Evolutionary conservation across 2,797 vertebrate species (phyloP), one percentile per base, ranked within the genome.

Genomic region (Salarias fasciatus): DNA sequence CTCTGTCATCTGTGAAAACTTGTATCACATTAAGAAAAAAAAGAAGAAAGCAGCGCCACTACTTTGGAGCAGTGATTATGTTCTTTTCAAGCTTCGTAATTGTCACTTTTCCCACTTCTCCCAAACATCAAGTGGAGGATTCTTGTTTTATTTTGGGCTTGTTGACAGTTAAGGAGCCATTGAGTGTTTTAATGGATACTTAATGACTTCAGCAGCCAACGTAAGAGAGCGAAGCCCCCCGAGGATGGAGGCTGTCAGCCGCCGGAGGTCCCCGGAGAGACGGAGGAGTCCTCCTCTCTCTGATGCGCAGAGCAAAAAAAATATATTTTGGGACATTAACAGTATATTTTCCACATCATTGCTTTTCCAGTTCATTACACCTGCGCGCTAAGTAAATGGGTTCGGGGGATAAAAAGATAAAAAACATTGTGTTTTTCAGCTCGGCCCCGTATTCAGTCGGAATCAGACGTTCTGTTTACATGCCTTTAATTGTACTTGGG

Each of bases 161-260:
- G 75, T 73, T 86, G 83, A 83, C 79, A 66, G 79, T 82, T 77
- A 72, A 77, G 72, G 69, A 88, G 78, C 77, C 81, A 65, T 72
- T 69, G 80, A 13, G 3, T 67, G 77, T 85, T 81, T 81, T 83
- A 87, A 87, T 88, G 84, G 82, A 76, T 80, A 53, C 58, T 85
- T 84, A 86, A 86, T 79, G 82, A 78, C 75, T 76, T 69, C 76
- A 1, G 68, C 73, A 65, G 40, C 51, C 67, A 83, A 70, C 76
- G 65, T 37, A 71, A 79, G 63, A 78, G 54, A 70, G 76, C 68
- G 18, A 79, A 59, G 65, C 70, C 73, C 81, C 50, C 9, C 30
- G 68, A 77, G 83, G 72, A 79, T 66, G 72, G 54, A 37, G n/a
- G 62, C 79, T 68, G 83, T 66, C 69, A 71, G 69, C 79, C 63